phyloP scores from a whole-genome alignment of 2,888 invertebrate genomes.

The Callosobruchus maculatus region DNA sequence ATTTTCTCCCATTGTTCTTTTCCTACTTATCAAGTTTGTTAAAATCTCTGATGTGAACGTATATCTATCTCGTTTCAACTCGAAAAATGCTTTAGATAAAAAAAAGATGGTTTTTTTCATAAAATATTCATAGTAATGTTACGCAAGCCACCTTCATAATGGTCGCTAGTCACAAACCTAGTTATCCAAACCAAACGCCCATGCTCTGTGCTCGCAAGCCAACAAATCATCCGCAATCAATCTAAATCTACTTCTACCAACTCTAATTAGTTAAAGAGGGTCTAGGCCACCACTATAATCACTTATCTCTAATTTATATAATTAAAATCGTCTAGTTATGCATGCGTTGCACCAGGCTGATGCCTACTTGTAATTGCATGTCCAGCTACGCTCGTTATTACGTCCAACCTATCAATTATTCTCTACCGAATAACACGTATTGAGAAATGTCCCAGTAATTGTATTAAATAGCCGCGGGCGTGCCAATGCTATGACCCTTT shows the following conservation, averaged over 20 bases:
- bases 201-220: neutral
- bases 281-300: conserved; percentile 8
- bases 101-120: no score
- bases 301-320: neutral
- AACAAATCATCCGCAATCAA: neutral
- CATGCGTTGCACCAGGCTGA: neutral
- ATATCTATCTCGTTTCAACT: no score
- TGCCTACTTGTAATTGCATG: neutral
- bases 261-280: conserved; percentile 4
- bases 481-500: neutral
- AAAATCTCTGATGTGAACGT: no score
- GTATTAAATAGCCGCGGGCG: neutral
- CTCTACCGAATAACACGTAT: neutral
- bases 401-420: neutral
- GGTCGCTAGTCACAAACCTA: neutral
- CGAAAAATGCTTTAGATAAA: no score
- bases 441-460: neutral
- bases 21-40: no score
- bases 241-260: neutral
- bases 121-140: neutral
- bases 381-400: neutral
- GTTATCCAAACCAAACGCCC: neutral
- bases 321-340: neutral
- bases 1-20: no score
- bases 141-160: neutral